A percentile compares a stretch with the other conserved stretches of the same genome.
Conservation (phyloP, 2,888 invertebrate species). For the Cryptophagus acutangulus region DNA sequence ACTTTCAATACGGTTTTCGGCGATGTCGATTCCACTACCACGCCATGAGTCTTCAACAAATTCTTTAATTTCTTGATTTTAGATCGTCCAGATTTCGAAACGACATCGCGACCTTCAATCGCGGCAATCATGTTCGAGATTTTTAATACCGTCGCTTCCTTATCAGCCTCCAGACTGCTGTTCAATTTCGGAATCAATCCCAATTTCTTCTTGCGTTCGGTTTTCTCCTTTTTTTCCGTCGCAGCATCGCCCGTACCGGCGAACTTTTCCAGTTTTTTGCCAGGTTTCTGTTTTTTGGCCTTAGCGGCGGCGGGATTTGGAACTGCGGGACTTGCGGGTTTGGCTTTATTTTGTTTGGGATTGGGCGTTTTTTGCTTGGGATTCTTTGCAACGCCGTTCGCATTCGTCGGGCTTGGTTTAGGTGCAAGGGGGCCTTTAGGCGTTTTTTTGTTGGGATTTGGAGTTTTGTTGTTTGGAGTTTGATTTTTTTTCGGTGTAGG, state of each 20-base stretch:
- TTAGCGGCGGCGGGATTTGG: too few relatives aligned
- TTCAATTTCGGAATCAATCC: conserved; percentile 21
- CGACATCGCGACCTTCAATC: conserved; percentile 18
- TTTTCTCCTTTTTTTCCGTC: conserved; percentile 16
- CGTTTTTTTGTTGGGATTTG: conserved; percentile 7
- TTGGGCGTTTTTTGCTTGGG: conserved; percentile 4
- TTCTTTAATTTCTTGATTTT: conserved; percentile 22
- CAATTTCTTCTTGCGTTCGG: conserved; percentile 15
- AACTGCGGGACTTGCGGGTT: too few relatives aligned
- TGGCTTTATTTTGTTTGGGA: conserved; percentile 10
- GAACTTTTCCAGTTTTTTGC: conserved; percentile 8
- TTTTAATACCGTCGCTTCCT: conserved; percentile 15
- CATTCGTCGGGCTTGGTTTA: background rate
- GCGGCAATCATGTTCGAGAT: conserved; percentile 23
- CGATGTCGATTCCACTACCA: background rate
- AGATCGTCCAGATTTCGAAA: conserved; percentile 29
- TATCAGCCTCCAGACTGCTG: conserved; percentile 16
- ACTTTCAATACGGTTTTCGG: conserved; percentile 5
- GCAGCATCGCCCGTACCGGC: conserved; percentile 5
- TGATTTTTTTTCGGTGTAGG: background rate
- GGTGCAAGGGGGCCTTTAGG: conserved; percentile 2
- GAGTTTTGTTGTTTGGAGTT: conserved; percentile 3
- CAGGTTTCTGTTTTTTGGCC: conserved; percentile 4
- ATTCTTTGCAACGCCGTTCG: conserved; percentile 9
- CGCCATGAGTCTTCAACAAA: conserved; percentile 8